These are phyloP conservation scores for Hapalemur alaotrensis DNA, from an alignment of 2,797 vertebrate genomes.

Conservation along the genomic window DNA sequence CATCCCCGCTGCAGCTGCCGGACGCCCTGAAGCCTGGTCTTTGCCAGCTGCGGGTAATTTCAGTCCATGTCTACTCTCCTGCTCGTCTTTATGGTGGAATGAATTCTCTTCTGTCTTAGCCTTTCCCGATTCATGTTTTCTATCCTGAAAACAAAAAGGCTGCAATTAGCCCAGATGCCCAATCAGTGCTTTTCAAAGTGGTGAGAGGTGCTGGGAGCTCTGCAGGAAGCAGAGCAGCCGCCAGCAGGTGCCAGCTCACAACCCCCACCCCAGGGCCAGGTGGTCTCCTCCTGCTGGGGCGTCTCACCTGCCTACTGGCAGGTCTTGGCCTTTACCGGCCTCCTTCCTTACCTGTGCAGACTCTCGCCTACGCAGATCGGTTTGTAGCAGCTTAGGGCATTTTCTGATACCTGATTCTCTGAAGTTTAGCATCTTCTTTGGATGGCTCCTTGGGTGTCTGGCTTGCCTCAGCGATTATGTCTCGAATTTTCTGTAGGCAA, in stretches of 20 bases:
- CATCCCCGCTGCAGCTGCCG: fast-evolving
- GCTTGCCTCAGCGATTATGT: constrained; percentile 89
- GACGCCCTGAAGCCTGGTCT: fast-evolving
- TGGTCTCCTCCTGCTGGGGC: fast-evolving
- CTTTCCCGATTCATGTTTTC: constrained; percentile 91
- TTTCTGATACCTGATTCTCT: constrained; percentile 87
- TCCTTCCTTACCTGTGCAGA: neutral
- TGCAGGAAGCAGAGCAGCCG: fast-evolving
- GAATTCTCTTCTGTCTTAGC: constrained; percentile 91
- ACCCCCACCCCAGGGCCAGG: fast-evolving
- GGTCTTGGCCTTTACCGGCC: neutral
- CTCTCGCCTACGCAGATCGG: fast-evolving
- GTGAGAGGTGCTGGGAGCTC: neutral
- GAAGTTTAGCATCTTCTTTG: constrained; percentile 85
- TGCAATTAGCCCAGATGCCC: neutral
- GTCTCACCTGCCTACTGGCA: no score
- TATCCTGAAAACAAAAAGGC: constrained; percentile 85
- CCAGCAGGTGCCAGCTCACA: neutral
- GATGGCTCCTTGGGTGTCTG: constrained; percentile 85
- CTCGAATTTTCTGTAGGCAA: constrained; percentile 92
- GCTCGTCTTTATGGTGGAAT: constrained; percentile 88
- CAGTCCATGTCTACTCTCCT: constrained; percentile 90
- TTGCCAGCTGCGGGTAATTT: neutral
- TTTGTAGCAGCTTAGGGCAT: neutral
- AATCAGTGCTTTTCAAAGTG: neutral